phyloP scores from a whole-genome alignment of 2,888 invertebrate species.

The Latrodectus elegans region DNA sequence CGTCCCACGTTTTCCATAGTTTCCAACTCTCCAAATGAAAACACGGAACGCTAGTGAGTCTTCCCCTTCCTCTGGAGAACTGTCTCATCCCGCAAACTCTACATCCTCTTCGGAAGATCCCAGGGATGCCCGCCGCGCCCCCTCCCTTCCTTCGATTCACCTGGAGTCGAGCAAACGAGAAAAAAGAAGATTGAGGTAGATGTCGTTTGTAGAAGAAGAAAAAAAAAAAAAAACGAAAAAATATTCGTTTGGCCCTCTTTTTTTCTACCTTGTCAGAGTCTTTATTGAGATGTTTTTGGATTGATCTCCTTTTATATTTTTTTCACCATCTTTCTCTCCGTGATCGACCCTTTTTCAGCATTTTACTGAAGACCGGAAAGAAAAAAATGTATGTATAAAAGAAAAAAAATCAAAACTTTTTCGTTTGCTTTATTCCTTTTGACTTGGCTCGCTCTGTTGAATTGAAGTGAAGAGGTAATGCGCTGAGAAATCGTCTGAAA shows the following conservation, averaged over 20 bases:
- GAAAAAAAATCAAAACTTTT: neutral
- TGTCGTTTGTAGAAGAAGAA: neutral
- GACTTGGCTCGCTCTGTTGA: neutral
- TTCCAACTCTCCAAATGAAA: neutral
- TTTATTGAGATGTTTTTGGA: constrained; percentile 2
- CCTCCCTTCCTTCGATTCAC: constrained; percentile 1
- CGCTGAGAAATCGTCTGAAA: neutral
- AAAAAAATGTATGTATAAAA: neutral
- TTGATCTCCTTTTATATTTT: neutral
- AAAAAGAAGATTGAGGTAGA: constrained; percentile 2
- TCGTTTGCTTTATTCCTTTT: neutral
- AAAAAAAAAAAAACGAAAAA: neutral
- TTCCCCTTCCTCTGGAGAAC: neutral
- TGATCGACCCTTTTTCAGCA: neutral
- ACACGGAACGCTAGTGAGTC: neutral
- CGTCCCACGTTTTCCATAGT: constrained; percentile 3
- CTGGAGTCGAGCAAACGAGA: neutral
- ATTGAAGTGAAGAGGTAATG: neutral
- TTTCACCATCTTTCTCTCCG: neutral
- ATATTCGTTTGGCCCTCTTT: neutral
- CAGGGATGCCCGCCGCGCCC: neutral
- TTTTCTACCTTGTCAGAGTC: neutral
- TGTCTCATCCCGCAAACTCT: constrained; percentile 1
- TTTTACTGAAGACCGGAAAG: neutral
- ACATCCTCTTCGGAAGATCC: neutral